A percentile compares a stretch with the other conserved stretches of the same genome.
phyloP scores from a whole-genome alignment of 2,113 vertebrate genomes.

The Corvus moneduloides region DNA sequence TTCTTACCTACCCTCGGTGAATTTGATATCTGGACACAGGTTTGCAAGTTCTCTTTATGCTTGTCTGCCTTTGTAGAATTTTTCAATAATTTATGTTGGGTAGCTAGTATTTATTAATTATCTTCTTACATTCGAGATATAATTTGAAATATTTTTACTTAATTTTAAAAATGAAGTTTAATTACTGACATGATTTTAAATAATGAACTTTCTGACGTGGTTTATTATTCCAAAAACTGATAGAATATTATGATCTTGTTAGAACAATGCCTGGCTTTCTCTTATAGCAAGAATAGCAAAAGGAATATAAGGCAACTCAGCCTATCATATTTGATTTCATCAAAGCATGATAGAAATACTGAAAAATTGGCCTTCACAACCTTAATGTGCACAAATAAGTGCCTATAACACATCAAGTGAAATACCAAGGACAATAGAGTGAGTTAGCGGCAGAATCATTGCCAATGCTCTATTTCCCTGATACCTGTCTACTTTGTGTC shows the following conservation, averaged over 20 bases:
- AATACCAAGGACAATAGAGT: not conserved
- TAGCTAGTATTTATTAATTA: not conserved
- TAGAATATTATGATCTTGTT: not conserved
- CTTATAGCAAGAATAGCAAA: not conserved
- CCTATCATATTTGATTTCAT: not conserved
- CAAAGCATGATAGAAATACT: not conserved
- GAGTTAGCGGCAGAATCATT: not conserved
- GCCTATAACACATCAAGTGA: not conserved
- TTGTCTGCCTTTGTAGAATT: not conserved
- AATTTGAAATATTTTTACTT: not conserved
- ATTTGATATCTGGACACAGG: not conserved
- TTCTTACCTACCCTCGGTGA: not conserved
- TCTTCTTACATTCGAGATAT: not conserved
- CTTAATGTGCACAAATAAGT: not conserved
- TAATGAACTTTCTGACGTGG: conserved; percentile 18
- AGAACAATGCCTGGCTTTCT: not conserved
- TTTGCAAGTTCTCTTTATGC: not conserved
- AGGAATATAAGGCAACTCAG: not conserved
- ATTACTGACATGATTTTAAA: conserved; percentile 33
- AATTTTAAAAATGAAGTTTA: conserved; percentile 26
- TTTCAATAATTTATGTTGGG: not conserved
- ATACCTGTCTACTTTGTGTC: not conserved
- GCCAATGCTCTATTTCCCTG: not conserved
- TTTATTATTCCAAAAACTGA: not conserved
- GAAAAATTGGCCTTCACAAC: not conserved